Evolutionary conservation across 2,113 vertebrate species (phyloP).

Genomic region (Laterallus jamaicensis): DNA sequence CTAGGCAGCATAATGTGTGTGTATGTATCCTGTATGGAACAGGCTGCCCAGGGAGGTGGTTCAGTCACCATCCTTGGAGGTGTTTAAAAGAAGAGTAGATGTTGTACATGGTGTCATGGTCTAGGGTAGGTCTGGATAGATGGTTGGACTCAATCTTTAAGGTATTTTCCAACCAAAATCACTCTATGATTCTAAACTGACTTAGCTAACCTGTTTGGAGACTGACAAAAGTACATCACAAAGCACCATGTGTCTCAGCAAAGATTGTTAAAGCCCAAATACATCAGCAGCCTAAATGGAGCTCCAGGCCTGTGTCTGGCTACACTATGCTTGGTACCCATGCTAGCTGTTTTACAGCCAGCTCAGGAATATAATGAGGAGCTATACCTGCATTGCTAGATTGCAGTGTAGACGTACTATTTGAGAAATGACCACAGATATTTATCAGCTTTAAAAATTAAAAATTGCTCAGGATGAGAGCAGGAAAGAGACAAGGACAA

Average conservation of each 20-base stretch:
- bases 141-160: no score
- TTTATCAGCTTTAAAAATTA: slow-evolving; percentile 30
- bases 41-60: no score
- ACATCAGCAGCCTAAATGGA: not conserved
- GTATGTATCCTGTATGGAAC: not conserved
- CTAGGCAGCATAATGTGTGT: not conserved
- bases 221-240: not conserved
- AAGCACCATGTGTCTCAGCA: not conserved
- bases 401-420: not conserved
- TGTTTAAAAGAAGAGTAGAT: no score
- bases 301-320: not conserved
- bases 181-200: not conserved
- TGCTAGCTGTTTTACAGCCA: not conserved
- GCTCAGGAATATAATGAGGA: not conserved
- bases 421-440: not conserved
- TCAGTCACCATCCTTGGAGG: no score
- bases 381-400: not conserved
- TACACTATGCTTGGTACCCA: not conserved
- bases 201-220: not conserved
- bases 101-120: no score
- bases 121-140: no score
- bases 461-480: not conserved
- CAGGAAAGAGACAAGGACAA: slow-evolving; percentile 29
- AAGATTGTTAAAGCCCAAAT: not conserved
- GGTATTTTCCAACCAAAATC: no score